A percentile compares a stretch with the other conserved stretches of the same genome.
phyloP scores from a whole-genome alignment of 2,888 invertebrate species.

The Stegophylla sp. region DNA sequence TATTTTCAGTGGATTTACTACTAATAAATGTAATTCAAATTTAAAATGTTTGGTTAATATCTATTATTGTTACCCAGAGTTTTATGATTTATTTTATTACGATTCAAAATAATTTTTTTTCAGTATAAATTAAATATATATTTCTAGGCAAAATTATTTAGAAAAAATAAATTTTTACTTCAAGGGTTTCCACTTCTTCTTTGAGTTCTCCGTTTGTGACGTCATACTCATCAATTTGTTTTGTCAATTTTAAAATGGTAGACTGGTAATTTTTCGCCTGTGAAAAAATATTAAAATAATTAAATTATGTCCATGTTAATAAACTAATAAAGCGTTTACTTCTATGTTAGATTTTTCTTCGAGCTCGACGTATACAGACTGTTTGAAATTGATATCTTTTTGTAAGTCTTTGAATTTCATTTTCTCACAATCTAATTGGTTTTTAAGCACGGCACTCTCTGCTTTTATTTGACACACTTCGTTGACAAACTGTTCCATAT shows the following conservation, averaged over 20 bases:
- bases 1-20: too few species aligned
- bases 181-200: conserved; percentile 70
- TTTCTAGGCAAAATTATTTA: too few species aligned
- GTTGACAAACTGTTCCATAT: conserved; percentile 60
- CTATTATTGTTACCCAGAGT: too few species aligned
- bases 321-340: conserved; percentile 8
- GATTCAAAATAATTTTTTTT: too few species aligned
- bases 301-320: background rate
- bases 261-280: conserved; percentile 53
- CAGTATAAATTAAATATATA: too few species aligned
- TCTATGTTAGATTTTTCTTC: conserved; percentile 62
- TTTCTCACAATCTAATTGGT: conserved; percentile 65
- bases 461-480: conserved; percentile 67
- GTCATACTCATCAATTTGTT: conserved; percentile 72
- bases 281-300: conserved; percentile 4
- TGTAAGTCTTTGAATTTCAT: conserved; percentile 65
- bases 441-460: conserved; percentile 69
- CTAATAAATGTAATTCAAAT: too few species aligned
- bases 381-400: conserved; percentile 68
- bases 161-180: conserved; percentile 62
- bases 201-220: conserved; percentile 74
- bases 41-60: too few species aligned
- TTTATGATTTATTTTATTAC: too few species aligned
- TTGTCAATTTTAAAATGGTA: conserved; percentile 68
- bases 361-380: conserved; percentile 67